These are phyloP conservation scores for Gasterosteus nipponicus DNA, from an alignment of 2,113 vertebrate genomes.

Conservation along the genomic window DNA sequence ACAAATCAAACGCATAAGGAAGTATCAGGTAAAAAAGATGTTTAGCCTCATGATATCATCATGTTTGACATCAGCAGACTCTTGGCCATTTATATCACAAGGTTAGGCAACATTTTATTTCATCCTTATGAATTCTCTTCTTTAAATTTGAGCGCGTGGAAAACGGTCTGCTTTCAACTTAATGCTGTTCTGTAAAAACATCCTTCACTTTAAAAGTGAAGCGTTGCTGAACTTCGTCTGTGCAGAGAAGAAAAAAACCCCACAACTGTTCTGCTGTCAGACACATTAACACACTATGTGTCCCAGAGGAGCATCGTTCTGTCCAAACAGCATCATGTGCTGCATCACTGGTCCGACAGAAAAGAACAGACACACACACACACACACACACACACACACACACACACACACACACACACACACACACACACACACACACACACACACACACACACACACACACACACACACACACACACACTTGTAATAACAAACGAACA, in stretches of 20 bases:
- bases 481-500: constrained; percentile 9
- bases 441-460: constrained; percentile 13
- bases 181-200: constrained; percentile 25
- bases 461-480: neutral
- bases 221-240: neutral
- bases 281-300: constrained; percentile 9
- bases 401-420: constrained; percentile 9
- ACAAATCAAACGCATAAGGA: neutral
- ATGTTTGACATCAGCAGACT: neutral
- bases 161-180: neutral
- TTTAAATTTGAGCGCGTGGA: constrained; percentile 6
- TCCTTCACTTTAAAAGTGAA: neutral
- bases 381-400: constrained; percentile 8
- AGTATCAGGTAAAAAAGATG: neutral
- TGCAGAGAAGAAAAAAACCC: neutral
- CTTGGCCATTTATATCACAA: too few relatives aligned
- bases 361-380: constrained; percentile 21
- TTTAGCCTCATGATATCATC: neutral
- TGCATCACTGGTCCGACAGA: constrained; percentile 45
- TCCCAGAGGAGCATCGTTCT: constrained; percentile 43
- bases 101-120: neutral
- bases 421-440: constrained; percentile 3
- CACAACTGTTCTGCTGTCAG: neutral
- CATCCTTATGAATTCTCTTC: neutral
- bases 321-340: constrained; percentile 48